A percentile compares a stretch with the other conserved stretches of the same genome.
These are phyloP conservation scores for Molossus alvarezi DNA, from an alignment of 2,797 vertebrate genomes.

Conservation along the genomic window DNA sequence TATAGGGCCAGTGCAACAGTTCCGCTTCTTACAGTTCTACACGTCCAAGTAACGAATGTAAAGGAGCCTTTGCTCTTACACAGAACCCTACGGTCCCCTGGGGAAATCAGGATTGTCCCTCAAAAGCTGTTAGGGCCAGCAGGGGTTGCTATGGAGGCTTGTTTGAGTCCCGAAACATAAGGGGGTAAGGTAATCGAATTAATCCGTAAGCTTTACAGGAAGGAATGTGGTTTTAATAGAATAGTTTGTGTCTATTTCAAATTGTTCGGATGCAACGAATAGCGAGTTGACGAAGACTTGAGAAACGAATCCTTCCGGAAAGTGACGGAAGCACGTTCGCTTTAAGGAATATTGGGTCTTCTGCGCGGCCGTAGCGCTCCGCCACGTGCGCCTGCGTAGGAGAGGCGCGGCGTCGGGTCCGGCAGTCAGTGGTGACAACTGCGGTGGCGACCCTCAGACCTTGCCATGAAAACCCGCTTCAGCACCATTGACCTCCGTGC, in stretches of 20 bases:
- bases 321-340: neutral
- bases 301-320: accelerated
- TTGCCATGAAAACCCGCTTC: slow-evolving; percentile 96
- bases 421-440: accelerated
- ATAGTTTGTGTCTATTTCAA: neutral
- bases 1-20: neutral
- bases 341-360: slow-evolving; percentile 49
- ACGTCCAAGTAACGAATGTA: neutral
- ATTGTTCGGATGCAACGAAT: neutral
- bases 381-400: slow-evolving; percentile 67
- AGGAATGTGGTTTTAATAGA: neutral
- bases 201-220: neutral
- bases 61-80: neutral
- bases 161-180: neutral
- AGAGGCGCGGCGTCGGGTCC: neutral
- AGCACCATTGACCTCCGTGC: slow-evolving; percentile 96
- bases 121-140: neutral
- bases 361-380: slow-evolving; percentile 49
- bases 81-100: neutral
- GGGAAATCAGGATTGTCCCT: neutral
- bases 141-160: slow-evolving; percentile 34
- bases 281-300: accelerated
- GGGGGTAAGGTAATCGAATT: neutral
- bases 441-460: accelerated
- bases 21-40: neutral